phyloP scores from a whole-genome alignment of 2,888 invertebrate genomes.

The Torymus texanus region DNA sequence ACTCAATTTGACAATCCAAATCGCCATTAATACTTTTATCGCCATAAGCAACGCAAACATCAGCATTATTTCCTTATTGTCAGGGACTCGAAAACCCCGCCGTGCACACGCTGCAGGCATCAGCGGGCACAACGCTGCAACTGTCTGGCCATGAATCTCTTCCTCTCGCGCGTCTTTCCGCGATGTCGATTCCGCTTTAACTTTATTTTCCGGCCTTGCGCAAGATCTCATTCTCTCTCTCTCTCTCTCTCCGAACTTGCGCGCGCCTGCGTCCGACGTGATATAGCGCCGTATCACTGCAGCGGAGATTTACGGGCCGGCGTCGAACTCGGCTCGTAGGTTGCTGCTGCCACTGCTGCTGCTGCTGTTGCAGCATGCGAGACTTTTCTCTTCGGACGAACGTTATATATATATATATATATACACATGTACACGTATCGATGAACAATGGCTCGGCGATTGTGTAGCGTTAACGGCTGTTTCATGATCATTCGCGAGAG shows the following conservation, averaged over 20 bases:
- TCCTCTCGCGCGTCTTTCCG: slow-evolving; percentile 4
- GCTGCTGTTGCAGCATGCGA: not conserved
- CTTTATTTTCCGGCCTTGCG: slow-evolving; percentile 22
- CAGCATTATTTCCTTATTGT: too few relatives aligned
- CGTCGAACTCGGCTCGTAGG: slow-evolving; percentile 6
- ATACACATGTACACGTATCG: not conserved
- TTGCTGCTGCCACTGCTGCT: not conserved
- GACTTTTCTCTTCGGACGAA: slow-evolving; percentile 7
- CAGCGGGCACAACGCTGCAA: not conserved
- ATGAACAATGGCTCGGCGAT: slow-evolving; percentile 39
- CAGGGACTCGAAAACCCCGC: too few relatives aligned
- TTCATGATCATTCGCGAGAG: slow-evolving; percentile 34
- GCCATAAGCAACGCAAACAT: too few relatives aligned
- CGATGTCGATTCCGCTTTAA: slow-evolving; percentile 24
- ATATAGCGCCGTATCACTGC: slow-evolving; percentile 49
- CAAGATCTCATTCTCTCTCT: not conserved
- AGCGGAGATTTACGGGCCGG: slow-evolving; percentile 36
- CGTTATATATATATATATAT: not conserved
- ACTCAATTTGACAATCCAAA: too few relatives aligned
- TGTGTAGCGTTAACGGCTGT: slow-evolving; percentile 24
- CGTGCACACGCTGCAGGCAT: not conserved
- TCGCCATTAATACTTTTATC: too few relatives aligned
- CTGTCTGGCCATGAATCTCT: slow-evolving; percentile 3
- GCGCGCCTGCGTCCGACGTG: slow-evolving; percentile 42
- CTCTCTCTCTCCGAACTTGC: slow-evolving; percentile 11